Conservation (phyloP, 35 echinoderm and acorn worm species). For the Apostichopus californicus region DNA sequence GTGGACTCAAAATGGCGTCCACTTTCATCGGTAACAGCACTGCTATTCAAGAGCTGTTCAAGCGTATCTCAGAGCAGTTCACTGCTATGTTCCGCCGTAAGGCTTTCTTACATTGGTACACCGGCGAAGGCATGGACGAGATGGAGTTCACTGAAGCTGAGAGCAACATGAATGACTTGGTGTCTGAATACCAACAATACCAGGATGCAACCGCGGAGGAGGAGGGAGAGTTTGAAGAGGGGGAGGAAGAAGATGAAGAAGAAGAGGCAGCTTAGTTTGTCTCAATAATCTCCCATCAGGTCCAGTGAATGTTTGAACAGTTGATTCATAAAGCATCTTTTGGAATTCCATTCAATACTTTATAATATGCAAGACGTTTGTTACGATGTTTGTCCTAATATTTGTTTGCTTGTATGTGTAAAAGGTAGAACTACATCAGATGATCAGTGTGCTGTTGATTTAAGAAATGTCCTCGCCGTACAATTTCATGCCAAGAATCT, state of each 20-base stretch:
- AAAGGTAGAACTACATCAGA: no score
- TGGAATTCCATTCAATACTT: no score
- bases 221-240: slow-evolving; percentile 75
- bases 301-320: no score
- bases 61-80: slow-evolving; percentile 72
- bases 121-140: slow-evolving; percentile 95
- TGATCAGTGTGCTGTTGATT: no score
- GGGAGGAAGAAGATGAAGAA: slow-evolving; percentile 35
- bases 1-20: slow-evolving; percentile 91
- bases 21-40: slow-evolving; percentile 60
- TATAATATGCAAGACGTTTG: no score
- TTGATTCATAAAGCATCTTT: no score
- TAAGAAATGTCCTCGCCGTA: no score
- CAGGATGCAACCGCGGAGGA: slow-evolving; percentile 85
- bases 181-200: slow-evolving; percentile 90
- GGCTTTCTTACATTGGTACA: slow-evolving; percentile 99
- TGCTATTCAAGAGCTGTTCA: no score
- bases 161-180: slow-evolving; percentile 89
- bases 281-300: not conserved
- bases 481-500: no score
- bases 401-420: no score
- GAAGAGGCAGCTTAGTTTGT: slow-evolving; percentile 22
- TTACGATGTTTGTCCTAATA: no score
- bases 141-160: slow-evolving; percentile 99
- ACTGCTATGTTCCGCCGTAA: slow-evolving; percentile 99